Base-by-base conservation (phyloP, 2,797 vertebrate genomes). In the Acipenser transmontanus region DNA sequence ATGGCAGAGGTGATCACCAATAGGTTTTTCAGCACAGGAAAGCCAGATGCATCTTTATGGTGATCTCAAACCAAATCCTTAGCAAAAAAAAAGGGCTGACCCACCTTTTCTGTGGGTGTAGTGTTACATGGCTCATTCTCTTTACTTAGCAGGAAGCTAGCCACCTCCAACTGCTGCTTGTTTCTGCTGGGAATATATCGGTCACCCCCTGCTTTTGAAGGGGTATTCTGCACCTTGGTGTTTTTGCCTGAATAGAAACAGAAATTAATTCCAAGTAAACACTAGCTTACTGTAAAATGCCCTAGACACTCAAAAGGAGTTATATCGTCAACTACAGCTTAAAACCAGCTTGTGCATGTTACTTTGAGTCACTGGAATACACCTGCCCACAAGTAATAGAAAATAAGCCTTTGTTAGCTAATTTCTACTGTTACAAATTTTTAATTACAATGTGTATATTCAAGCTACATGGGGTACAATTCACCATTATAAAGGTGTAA, bases 101-200 rank as follows among this genome's bases (percentile, higher is more conserved):
- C 20, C n/a, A 57, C n/a, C 51, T 54, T 54, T 54, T 54, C n/a
- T 54, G 51, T 54, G 8, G 51, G 51, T n/a, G 34, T 34, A 4
- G 81, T 71, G 14, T 96, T 92, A 9, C 72, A 71, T 0, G 88
- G 78, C 9, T 97, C 93, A n/a, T 93, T 94, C 73, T 95, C 94
- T 77, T 97, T 98, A 47, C 91, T 85, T 47, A 99, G 74, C 14
- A 98, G 91, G 77, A 95, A 99, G 68, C 87, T 97, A 7, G 97
- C 97, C 60, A 98, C 91, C n/a, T 98, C 97, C 92, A 99, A 93
- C 77, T 97, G 96, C 80, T 94, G 91, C 70, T 81, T 61, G 66
- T 92, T 97, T 67, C 96, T 90, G 50, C 70, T 86, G 2, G 97
- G 97, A 69, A 99, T 99, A 68, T 87, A 99, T 54, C 96, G 93